Base-by-base conservation (phyloP, 2,888 invertebrate species). In the Sisyra terminalis region DNA sequence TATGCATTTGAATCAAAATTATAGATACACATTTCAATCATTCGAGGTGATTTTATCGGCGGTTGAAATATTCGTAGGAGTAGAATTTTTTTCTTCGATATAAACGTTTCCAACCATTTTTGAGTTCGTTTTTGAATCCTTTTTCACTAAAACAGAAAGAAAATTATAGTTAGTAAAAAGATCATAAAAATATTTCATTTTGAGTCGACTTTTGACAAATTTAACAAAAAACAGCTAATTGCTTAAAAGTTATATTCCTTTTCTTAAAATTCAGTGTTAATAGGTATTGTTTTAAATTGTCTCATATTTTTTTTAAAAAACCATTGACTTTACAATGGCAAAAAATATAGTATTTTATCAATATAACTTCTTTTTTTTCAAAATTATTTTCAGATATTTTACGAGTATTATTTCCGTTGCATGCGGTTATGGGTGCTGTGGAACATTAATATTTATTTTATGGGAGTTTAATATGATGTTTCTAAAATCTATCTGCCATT, bases 41-140 rank as follows among this genome's bases (percentile, higher is more conserved):
- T 11, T 37, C 17, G 35, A 35, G 34, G 11, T 14, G 14, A 15
- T 35, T 15, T 35, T 35, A 3, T 15, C 14, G n/a, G 8, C 17
- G 3, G 37, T 8, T 37, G n/a, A n/a, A 24, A 24, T 29, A 15
- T 31, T 41, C 24, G 35, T 41, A 30, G 39, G 31, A 38, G 11
- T 29, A 40, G 42, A 39, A 44, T 48, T 50, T 44, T 53, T 52
- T 49, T 63, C 63, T 53, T 64, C 61, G 49, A 63, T 65, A 55
- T 65, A 65, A 46, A 65, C 63, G 51, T 65, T 65, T 36, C 63
- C 63, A 42, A 52, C 45, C 45, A 56, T 56, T 44, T 57, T 56
- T 45, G 54, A 51, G 39, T 57, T 55, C 49, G 57, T 55, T 51
- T 59, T 57, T 49, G 57, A 57, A 51, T 62, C 60, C 54, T 63